phyloP scores from a whole-genome alignment of 2,888 invertebrate species.

The Trypoxylon attenuatum region DNA sequence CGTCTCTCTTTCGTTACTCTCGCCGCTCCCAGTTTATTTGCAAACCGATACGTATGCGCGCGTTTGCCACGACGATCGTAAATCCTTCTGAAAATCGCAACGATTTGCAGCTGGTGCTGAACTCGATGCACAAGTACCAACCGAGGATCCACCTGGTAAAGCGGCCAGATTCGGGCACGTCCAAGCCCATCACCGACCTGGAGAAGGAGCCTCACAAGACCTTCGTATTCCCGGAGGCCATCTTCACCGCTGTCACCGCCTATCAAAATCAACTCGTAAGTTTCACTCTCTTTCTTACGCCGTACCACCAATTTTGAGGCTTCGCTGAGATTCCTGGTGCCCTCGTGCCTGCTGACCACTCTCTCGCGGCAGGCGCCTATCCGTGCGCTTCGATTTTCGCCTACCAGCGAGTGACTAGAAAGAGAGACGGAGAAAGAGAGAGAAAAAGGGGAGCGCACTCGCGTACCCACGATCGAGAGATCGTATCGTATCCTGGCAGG shows the following conservation, averaged over 20 bases:
- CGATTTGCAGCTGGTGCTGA: constrained; percentile 83
- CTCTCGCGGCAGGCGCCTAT: not conserved
- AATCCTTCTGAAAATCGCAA: constrained; percentile 20
- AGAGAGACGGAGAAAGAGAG: too few relatives aligned
- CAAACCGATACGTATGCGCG: constrained; percentile 2
- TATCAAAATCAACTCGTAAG: constrained; percentile 92
- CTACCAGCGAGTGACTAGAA: too few relatives aligned
- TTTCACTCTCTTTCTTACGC: constrained; percentile 63
- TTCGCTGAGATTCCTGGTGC: too few relatives aligned
- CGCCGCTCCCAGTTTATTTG: constrained; percentile 17
- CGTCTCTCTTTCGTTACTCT: too few relatives aligned
- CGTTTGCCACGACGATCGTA: not conserved
- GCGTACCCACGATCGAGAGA: not conserved
- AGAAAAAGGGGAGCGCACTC: not conserved
- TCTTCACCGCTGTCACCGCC: constrained; percentile 90
- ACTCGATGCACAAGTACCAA: constrained; percentile 91
- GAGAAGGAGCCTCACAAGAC: constrained; percentile 86
- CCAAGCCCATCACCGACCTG: constrained; percentile 79
- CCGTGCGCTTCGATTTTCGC: not conserved
- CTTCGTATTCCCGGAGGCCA: constrained; percentile 87
- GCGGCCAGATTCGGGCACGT: constrained; percentile 78
- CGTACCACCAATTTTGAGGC: constrained; percentile 37
- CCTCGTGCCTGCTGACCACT: too few relatives aligned
- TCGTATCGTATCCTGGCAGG: not conserved
- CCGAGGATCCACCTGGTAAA: constrained; percentile 87